Evolutionary conservation across 2,797 vertebrate species (phyloP).

Genomic region (Ispidina picta): DNA sequence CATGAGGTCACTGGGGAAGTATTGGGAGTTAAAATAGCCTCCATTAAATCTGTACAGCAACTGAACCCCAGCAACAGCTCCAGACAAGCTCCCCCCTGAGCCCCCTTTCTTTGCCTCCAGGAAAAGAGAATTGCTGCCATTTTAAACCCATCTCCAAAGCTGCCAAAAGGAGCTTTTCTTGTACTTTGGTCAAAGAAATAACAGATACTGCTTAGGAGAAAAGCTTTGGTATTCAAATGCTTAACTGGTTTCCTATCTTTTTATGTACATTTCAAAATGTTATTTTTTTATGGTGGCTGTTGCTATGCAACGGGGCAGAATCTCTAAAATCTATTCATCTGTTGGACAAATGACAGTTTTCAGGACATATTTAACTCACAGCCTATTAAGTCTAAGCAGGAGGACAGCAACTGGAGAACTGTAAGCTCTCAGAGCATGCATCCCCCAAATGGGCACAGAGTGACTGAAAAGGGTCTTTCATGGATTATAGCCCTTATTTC

Average conservation of each 20-base stretch:
- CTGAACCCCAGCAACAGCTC: background rate
- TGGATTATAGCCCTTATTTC: background rate
- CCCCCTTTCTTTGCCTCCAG: background rate
- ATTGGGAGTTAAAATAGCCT: background rate
- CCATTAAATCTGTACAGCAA: background rate
- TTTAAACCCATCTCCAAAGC: background rate
- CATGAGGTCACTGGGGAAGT: background rate
- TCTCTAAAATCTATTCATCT: conserved; percentile 46
- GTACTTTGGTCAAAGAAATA: background rate
- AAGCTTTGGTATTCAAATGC: background rate
- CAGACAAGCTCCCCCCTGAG: background rate
- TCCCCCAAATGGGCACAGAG: background rate
- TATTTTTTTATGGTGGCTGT: conserved; percentile 44
- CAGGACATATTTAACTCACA: conserved; percentile 31
- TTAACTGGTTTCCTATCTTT: conserved; percentile 6
- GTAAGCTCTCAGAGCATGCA: background rate
- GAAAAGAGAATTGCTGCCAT: background rate
- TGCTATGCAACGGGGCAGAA: conserved; percentile 53
- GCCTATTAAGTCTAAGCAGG: background rate
- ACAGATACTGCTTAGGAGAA: background rate
- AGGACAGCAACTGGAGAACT: background rate
- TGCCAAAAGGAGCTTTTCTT: conserved; percentile 5
- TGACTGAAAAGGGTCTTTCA: background rate
- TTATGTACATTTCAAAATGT: conserved; percentile 2
- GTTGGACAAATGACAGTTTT: conserved; percentile 42